phyloP scores from a whole-genome alignment of 2,113 vertebrate genomes.

The Plestiodon gilberti region DNA sequence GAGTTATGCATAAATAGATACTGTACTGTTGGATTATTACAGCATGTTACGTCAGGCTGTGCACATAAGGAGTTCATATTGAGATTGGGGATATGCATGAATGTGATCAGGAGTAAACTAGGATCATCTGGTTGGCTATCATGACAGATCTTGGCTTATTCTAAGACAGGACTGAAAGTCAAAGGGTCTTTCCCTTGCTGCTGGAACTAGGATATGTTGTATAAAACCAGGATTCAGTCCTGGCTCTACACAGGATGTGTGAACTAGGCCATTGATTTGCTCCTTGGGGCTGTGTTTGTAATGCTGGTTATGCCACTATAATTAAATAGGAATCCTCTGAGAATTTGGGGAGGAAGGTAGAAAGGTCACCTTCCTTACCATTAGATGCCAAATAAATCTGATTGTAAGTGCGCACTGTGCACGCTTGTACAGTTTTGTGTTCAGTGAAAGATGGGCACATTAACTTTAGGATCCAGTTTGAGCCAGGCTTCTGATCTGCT shows the following conservation, averaged over 20 bases:
- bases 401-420: not conserved
- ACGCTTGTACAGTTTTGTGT: not conserved
- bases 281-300: not conserved
- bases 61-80: not conserved
- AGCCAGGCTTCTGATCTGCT: not conserved
- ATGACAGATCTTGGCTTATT: too few relatives aligned
- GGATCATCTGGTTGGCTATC: too few relatives aligned
- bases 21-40: not conserved
- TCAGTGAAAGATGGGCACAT: not conserved
- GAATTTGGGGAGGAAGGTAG: not conserved
- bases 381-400: not conserved
- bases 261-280: not conserved
- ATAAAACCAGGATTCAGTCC: too few relatives aligned
- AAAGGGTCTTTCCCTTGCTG: too few relatives aligned
- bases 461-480: not conserved
- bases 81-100: too few relatives aligned
- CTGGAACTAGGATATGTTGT: too few relatives aligned
- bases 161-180: too few relatives aligned
- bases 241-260: not conserved
- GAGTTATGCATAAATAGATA: too few relatives aligned
- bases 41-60: not conserved
- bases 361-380: not conserved
- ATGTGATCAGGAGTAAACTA: too few relatives aligned
- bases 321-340: not conserved
- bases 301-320: not conserved